Evolutionary conservation across 2,113 vertebrate species (phyloP).

Genomic region (Pteronura brasiliensis): DNA sequence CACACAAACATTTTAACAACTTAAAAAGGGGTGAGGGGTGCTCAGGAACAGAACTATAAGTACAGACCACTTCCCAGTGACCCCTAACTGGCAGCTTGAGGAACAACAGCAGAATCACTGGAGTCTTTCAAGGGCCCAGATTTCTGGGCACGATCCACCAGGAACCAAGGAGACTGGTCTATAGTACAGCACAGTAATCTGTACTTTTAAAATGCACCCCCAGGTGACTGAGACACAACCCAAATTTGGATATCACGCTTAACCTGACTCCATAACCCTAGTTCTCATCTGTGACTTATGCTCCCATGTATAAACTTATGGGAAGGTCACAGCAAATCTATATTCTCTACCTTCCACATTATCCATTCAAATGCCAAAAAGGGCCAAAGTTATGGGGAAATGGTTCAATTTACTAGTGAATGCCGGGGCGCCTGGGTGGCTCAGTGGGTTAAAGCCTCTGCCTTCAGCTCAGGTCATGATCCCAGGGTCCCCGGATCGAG

Average conservation of each 20-base stretch:
- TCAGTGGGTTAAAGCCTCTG: too few relatives aligned
- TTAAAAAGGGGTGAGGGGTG: not conserved
- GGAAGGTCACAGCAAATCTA: not conserved
- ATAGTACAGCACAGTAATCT: not conserved
- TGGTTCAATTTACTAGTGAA: slow-evolving; percentile 37
- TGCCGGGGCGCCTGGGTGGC: too few relatives aligned
- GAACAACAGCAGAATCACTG: not conserved
- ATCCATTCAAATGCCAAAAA: slow-evolving; percentile 17
- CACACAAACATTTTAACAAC: slow-evolving; percentile 35
- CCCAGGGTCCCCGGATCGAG: too few relatives aligned
- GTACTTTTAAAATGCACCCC: not conserved
- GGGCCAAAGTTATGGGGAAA: not conserved
- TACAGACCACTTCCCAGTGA: not conserved
- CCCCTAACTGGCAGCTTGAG: not conserved
- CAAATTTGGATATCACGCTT: not conserved
- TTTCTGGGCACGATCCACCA: not conserved
- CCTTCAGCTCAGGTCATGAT: too few relatives aligned
- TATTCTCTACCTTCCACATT: not conserved
- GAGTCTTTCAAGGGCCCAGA: not conserved
- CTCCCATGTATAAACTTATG: not conserved
- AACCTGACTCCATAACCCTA: not conserved
- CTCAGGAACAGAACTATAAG: not conserved
- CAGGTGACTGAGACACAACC: not conserved
- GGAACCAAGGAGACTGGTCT: not conserved
- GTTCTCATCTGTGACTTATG: not conserved